Conservation (phyloP, 2,888 invertebrate species). For the Anodontia alba region DNA sequence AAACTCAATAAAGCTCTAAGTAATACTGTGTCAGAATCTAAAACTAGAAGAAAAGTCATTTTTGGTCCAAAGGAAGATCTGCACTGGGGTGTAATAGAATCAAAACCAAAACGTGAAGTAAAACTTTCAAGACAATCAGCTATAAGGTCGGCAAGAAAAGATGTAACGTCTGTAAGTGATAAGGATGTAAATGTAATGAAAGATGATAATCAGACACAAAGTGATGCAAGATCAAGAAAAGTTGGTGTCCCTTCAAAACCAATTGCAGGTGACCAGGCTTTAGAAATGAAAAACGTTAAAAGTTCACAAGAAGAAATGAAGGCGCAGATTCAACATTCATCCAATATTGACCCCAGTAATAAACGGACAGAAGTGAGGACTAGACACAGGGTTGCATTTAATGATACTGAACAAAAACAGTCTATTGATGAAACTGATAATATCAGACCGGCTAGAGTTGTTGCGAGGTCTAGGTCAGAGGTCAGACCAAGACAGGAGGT, state of each 20-base stretch:
- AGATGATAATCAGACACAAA: not conserved
- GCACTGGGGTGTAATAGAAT: constrained; percentile 12
- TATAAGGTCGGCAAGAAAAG: constrained; percentile 44
- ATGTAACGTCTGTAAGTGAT: constrained; percentile 29
- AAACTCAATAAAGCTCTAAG: not conserved
- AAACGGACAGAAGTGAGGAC: not conserved
- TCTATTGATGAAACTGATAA: constrained; percentile 1
- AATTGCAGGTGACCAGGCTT: not conserved
- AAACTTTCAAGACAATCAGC: constrained; percentile 49
- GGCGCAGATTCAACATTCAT: too few relatives aligned
- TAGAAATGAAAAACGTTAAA: not conserved
- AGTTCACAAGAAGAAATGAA: not conserved
- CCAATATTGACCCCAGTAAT: not conserved
- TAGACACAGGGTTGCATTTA: constrained; percentile 2
- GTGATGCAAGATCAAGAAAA: not conserved
- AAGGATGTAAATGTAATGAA: not conserved
- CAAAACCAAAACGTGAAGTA: constrained; percentile 27
- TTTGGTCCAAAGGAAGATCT: not conserved
- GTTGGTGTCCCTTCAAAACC: not conserved
- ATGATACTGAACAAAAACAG: constrained; percentile 18
- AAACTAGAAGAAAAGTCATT: not conserved
- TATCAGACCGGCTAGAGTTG: constrained; percentile 24
- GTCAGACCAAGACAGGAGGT: constrained; percentile 34
- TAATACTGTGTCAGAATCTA: not conserved
- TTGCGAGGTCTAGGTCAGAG: constrained; percentile 54